Conservation (phyloP, 1,140 invertebrate species). For the Aphelenchoides besseyi region DNA sequence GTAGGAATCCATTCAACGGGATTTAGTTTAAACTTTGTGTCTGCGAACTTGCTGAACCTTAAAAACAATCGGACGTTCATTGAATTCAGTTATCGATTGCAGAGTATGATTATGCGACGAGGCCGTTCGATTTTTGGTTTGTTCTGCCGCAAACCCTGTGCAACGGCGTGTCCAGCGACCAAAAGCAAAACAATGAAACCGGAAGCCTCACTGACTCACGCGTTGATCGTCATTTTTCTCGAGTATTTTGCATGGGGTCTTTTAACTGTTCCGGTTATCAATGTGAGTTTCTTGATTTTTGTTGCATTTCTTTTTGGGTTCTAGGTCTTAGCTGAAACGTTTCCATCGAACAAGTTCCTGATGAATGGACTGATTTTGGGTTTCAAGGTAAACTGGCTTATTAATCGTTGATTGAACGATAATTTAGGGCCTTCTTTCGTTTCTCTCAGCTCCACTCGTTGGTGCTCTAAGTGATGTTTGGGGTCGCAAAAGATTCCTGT, state of each 20-base stretch:
- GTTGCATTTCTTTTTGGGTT: constrained; percentile 45
- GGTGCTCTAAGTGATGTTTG: constrained; percentile 94
- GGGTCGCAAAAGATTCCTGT: constrained; percentile 94
- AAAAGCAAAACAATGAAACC: constrained; percentile 64
- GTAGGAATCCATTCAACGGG: too few species aligned
- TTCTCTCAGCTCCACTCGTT: constrained; percentile 90
- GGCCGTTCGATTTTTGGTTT: constrained; percentile 25
- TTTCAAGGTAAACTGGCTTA: constrained; percentile 72
- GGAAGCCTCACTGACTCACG: constrained; percentile 92
- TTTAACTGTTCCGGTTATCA: constrained; percentile 93
- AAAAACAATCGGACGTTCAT: too few species aligned
- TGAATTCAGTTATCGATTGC: too few species aligned
- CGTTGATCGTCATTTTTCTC: constrained; percentile 94
- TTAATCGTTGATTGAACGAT: neutral
- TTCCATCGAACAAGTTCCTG: constrained; percentile 96
- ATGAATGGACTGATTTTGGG: constrained; percentile 99
- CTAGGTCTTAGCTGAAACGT: constrained; percentile 86
- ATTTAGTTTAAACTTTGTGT: too few species aligned
- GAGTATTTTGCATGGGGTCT: constrained; percentile 99
- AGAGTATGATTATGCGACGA: constrained; percentile 15
- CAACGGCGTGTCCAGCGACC: constrained; percentile 4
- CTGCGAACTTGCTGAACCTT: too few species aligned
- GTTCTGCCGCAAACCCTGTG: constrained; percentile 24
- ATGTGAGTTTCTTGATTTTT: constrained; percentile 70
- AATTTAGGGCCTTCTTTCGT: constrained; percentile 84